Percentiles rank a stretch among this genome's conserved stretches.
Evolutionary conservation across 2,797 vertebrate genomes (phyloP).

Genomic region (Karalla daura): DNA sequence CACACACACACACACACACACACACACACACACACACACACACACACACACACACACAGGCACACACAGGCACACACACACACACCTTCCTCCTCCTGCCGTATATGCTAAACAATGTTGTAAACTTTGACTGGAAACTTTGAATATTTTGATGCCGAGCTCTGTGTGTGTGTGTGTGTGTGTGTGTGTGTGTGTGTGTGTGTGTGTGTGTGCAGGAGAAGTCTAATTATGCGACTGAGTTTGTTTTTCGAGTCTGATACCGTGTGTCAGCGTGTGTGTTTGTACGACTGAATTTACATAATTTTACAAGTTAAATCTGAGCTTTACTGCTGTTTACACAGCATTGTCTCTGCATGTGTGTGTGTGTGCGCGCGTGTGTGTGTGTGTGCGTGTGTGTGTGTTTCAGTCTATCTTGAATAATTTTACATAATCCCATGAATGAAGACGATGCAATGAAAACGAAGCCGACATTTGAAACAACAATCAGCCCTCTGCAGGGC

Average conservation of each 20-base stretch:
- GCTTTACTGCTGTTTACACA: constrained; percentile 13
- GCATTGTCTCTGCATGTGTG: constrained; percentile 1
- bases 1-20: not conserved
- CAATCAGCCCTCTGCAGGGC: constrained; percentile 46
- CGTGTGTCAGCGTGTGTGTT: constrained; percentile 21
- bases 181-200: not conserved
- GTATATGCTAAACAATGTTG: too few relatives aligned
- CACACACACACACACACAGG: not conserved
- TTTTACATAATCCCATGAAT: constrained; percentile 59
- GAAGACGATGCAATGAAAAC: constrained; percentile 30
- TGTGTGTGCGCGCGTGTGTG: constrained; percentile 5
- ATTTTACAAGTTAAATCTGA: constrained; percentile 54
- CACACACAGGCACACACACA: not conserved
- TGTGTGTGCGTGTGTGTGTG: constrained; percentile 18
- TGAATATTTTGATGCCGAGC: not conserved
- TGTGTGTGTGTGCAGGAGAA: not conserved
- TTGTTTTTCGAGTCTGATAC: constrained; percentile 23
- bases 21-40: not conserved
- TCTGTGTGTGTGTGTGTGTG: not conserved
- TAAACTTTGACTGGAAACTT: too few relatives aligned
- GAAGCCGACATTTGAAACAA: constrained; percentile 50
- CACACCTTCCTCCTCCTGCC: too few relatives aligned
- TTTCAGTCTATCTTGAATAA: constrained; percentile 49
- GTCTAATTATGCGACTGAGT: constrained; percentile 3
- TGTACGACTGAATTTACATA: constrained; percentile 42